A percentile compares a stretch with the other conserved stretches of the same genome.
Conservation (phyloP, 1,140 invertebrate species). For the Propsilocerus akamusi region DNA sequence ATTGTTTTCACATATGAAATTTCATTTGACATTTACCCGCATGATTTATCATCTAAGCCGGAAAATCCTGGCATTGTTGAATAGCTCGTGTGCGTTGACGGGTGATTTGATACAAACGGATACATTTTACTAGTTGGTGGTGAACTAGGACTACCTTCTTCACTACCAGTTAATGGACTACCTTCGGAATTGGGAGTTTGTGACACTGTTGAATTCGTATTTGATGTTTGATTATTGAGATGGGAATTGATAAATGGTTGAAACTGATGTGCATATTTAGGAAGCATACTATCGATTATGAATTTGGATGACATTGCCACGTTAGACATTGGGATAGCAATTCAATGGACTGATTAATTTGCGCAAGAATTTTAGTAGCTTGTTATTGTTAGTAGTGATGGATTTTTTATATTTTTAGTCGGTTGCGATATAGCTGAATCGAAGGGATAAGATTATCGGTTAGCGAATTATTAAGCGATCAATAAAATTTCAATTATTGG, state of each 20-base stretch:
- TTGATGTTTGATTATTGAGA: constrained; percentile 3
- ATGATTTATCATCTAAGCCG: constrained; percentile 23
- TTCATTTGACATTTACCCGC: constrained; percentile 21
- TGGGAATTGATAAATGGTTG: constrained; percentile 35
- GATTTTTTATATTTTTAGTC: neutral
- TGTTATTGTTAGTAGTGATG: too few relatives aligned
- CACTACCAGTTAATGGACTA: constrained; percentile 7
- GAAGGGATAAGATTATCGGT: neutral
- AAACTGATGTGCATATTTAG: constrained; percentile 73
- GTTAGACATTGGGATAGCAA: constrained; percentile 4
- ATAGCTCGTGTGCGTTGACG: constrained; percentile 28
- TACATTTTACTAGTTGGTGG: constrained; percentile 41
- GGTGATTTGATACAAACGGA: constrained; percentile 41
- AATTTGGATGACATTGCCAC: constrained; percentile 83
- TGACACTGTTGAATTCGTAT: neutral
- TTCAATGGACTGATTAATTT: too few relatives aligned
- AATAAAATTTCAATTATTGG: too few relatives aligned
- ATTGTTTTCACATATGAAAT: too few relatives aligned
- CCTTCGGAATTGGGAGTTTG: constrained; percentile 7
- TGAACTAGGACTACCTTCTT: constrained; percentile 10
- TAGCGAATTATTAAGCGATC: neutral
- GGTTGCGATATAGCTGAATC: neutral
- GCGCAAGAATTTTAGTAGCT: too few relatives aligned
- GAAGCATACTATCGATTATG: constrained; percentile 92
- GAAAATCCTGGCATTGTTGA: constrained; percentile 25